Base-by-base conservation (phyloP, 1,140 invertebrate genomes). In the Magallana angulata region DNA sequence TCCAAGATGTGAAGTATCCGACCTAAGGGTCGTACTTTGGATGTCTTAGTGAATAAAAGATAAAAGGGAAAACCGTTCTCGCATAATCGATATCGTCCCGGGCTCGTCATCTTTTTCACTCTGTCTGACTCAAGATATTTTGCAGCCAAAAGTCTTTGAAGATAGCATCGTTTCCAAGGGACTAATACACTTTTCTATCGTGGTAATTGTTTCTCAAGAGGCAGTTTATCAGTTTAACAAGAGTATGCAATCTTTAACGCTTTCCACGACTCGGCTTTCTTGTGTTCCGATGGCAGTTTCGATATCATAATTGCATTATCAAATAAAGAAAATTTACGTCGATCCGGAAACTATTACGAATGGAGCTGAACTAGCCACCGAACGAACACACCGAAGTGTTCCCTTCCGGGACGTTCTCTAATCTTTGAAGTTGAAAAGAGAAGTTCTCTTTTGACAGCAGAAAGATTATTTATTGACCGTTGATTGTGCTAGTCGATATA, bases 221-320 rank as follows among this genome's bases (percentile, higher is more conserved):
- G 68, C 68, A 76, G 24, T 76, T 76, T 76, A 76, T 76, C 68
- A 76, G 24, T 76, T 76, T 18, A 76, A 76, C 68, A 76, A 76
- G 18, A 76, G 68, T 76, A 76, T 76, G 68, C 68, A 76, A 76
- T 76, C 68, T 76, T 76, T 76, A 76, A 76, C 68, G 68, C 68
- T 76, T 76, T 76, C 68, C 68, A 76, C 68, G 24, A 11, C 36
- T 76, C 68, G 68, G 68, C 68, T 76, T 76, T 76, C 68, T 76
- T 76, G 68, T 76, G 68, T 76, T 76, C 68, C 68, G 68, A 76
- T 76, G 68, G 68, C 68, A 76, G 68, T 76, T 76, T 76, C 68
- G 68, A 76, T 76, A 76, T 76, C 68, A 76, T 76, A 76, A 76
- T 76, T 76, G 68, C 68, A 76, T 76, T 76, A 76, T 76, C 68